Percentiles rank a stretch among this genome's conserved stretches.
Evolutionary conservation across 2,888 invertebrate species (phyloP).

Genomic region (Ennomos quercinarius): DNA sequence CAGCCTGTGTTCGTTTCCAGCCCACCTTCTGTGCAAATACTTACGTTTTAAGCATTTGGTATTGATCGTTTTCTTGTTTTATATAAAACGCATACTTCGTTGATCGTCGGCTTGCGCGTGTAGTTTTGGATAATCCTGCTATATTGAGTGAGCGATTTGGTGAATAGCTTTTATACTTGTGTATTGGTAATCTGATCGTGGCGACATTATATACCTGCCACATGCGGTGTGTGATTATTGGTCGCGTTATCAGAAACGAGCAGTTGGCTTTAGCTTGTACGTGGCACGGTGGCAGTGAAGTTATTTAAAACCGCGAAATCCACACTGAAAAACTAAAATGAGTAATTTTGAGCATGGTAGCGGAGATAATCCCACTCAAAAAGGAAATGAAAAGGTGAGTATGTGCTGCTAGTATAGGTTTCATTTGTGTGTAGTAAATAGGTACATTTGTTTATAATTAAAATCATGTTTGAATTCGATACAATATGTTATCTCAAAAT

Average conservation of each 20-base stretch:
- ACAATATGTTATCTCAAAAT: no score
- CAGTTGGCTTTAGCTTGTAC: constrained; percentile 65
- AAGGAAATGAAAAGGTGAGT: constrained; percentile 60
- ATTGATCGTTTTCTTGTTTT: constrained; percentile 23
- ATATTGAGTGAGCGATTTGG: constrained; percentile 48
- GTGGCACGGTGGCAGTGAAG: constrained; percentile 80
- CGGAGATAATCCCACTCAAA: constrained; percentile 45
- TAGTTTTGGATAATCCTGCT: constrained; percentile 56
- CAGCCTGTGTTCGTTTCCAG: background rate
- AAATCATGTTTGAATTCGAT: background rate
- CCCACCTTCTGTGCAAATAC: constrained; percentile 29
- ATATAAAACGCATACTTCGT: constrained; percentile 1
- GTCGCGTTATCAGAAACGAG: constrained; percentile 65
- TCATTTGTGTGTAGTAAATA: constrained; percentile 2
- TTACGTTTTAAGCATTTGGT: constrained; percentile 13
- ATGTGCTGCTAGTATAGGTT: background rate
- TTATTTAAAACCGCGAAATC: constrained; percentile 25
- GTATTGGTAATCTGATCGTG: constrained; percentile 49
- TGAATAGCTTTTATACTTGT: constrained; percentile 27
- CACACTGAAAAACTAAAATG: constrained; percentile 39
- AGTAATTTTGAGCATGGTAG: constrained; percentile 56
- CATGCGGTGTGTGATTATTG: constrained; percentile 44
- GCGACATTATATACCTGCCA: constrained; percentile 48
- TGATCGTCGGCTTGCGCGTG: constrained; percentile 40
- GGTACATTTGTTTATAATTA: no score